Conservation (phyloP, 2,113 vertebrate genomes). For the Scartelaos histophorus region DNA sequence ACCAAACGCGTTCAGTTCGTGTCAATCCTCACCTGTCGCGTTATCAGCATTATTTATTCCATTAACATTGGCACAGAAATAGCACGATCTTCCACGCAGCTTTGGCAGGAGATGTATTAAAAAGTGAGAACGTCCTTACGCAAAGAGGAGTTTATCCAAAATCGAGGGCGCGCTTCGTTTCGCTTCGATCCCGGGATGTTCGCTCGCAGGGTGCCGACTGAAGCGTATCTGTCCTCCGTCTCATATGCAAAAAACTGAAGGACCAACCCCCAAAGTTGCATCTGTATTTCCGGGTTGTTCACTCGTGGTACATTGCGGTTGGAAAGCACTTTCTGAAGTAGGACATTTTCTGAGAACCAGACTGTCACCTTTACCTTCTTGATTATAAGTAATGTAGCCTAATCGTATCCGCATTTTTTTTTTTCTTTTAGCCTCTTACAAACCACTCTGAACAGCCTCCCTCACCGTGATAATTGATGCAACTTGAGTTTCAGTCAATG, state of each 20-base stretch:
- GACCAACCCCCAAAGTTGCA: constrained; percentile 32
- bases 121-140: background rate
- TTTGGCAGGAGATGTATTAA: background rate
- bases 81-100: background rate
- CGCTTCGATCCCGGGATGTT: constrained; percentile 5
- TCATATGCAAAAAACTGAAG: background rate
- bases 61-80: background rate
- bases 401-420: background rate
- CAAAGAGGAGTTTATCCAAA: background rate
- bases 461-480: constrained; percentile 2
- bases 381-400: background rate
- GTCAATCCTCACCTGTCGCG: constrained; percentile 8
- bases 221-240: constrained; percentile 19
- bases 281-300: constrained; percentile 73
- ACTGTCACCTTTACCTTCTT: background rate
- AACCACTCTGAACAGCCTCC: background rate
- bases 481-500: constrained; percentile 11
- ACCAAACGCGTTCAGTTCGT: background rate
- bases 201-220: constrained; percentile 27
- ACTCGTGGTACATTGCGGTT: constrained; percentile 35
- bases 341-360: background rate
- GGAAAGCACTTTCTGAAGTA: constrained; percentile 11
- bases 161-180: background rate
- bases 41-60: constrained; percentile 27
- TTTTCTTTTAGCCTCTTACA: background rate